These are phyloP conservation scores for Alaudala cheleensis DNA, from an alignment of 2,113 vertebrate species.

Conservation along the genomic window DNA sequence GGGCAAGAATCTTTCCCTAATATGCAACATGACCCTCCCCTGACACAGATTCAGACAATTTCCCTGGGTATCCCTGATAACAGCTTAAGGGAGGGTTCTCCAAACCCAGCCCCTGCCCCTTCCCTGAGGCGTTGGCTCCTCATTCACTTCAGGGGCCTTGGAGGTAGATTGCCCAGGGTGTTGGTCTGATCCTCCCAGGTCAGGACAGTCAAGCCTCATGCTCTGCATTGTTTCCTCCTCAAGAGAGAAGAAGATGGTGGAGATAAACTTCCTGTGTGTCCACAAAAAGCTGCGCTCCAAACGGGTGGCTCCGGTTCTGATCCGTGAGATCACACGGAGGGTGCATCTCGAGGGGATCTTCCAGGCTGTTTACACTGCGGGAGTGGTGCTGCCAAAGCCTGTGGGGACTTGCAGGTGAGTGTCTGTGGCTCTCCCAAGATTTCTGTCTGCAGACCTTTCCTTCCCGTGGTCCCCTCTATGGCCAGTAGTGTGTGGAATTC, in stretches of 20 bases:
- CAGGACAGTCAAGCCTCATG: neutral
- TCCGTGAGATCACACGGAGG: constrained; percentile 94
- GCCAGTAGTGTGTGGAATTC: neutral
- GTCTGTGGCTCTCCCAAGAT: neutral
- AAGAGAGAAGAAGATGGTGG: constrained; percentile 98
- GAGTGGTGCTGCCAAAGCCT: constrained; percentile 96
- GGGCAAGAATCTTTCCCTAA: neutral
- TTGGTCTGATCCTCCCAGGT: neutral
- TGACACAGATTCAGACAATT: neutral
- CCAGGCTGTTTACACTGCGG: constrained; percentile 97
- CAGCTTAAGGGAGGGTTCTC: neutral
- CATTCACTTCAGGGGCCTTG: neutral
- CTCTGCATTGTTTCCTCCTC: neutral
- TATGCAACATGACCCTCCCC: neutral
- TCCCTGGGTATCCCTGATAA: neutral
- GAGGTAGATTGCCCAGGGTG: neutral
- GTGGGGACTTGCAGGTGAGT: constrained; percentile 95
- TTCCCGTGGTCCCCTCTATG: neutral
- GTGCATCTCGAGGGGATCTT: constrained; percentile 97
- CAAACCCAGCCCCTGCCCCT: neutral
- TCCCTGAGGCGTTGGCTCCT: neutral
- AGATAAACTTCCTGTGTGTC: constrained; percentile 98
- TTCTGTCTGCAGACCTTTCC: neutral
- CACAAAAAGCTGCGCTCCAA: constrained; percentile 98
- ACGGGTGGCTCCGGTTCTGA: constrained; percentile 95